A percentile compares a stretch with the other conserved stretches of the same genome.
phyloP scores from a whole-genome alignment of 2,113 vertebrate species.

The Probosciger aterrimus region DNA sequence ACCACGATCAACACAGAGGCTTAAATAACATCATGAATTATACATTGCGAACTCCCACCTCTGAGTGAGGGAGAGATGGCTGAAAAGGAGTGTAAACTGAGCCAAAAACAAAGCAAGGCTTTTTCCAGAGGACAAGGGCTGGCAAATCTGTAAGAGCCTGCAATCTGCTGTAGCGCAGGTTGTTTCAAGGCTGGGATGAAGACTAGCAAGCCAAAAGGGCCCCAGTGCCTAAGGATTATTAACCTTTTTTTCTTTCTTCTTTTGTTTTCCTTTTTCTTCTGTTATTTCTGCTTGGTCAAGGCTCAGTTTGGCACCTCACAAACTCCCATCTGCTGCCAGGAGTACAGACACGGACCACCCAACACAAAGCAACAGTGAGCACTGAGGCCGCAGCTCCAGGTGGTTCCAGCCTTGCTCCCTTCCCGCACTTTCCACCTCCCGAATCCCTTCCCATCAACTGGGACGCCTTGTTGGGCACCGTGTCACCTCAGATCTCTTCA shows the following conservation, averaged over 20 bases:
- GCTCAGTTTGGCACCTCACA: not conserved
- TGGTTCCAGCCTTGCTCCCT: not conserved
- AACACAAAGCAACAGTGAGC: not conserved
- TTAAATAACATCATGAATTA: slow-evolving; percentile 56
- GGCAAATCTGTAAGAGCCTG: not conserved
- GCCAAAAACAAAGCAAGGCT: slow-evolving; percentile 30
- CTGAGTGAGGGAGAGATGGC: not conserved
- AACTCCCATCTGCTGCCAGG: not conserved
- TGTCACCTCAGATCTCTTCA: slow-evolving; percentile 23
- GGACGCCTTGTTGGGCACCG: accelerated
- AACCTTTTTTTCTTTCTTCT: not conserved
- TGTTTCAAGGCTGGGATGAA: not conserved
- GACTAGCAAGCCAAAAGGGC: not conserved
- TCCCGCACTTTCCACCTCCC: not conserved
- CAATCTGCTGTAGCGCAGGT: not conserved
- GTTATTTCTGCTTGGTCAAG: not conserved
- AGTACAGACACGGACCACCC: not conserved
- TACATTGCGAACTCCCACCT: slow-evolving; percentile 33
- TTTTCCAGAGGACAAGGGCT: slow-evolving; percentile 20
- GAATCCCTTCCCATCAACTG: not conserved
- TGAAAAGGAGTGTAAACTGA: slow-evolving; percentile 24
- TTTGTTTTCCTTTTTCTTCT: not conserved
- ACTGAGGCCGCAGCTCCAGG: not conserved
- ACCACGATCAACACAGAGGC: not conserved
- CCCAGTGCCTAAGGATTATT: not conserved